phyloP scores from a whole-genome alignment of 2,113 vertebrate genomes.

The Pluvialis apricaria region DNA sequence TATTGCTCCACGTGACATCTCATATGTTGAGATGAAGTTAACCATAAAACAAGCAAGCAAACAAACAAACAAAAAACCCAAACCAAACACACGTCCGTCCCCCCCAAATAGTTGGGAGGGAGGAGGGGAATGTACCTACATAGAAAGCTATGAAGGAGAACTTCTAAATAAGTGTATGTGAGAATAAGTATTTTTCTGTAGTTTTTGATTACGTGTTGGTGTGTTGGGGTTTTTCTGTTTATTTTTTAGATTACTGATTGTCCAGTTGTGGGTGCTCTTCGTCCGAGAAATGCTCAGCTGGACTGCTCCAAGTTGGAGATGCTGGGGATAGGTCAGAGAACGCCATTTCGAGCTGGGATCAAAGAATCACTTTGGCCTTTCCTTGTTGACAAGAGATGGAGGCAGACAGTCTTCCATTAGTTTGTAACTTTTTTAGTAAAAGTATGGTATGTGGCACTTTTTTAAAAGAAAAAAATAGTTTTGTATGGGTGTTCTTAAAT shows the following conservation, averaged over 20 bases:
- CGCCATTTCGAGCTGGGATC: constrained; percentile 83
- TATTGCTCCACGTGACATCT: rapidly evolving
- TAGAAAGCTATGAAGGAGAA: neutral
- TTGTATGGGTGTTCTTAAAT: constrained; percentile 77
- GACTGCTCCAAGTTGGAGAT: constrained; percentile 89
- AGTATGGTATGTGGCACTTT: constrained; percentile 73
- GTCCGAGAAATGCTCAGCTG: constrained; percentile 86
- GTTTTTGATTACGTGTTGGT: neutral
- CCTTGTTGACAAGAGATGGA: constrained; percentile 92
- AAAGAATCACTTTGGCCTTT: constrained; percentile 94
- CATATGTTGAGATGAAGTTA: neutral
- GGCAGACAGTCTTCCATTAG: constrained; percentile 93
- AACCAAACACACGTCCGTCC: too few relatives aligned
- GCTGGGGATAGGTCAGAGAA: constrained; percentile 85
- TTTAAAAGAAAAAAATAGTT: constrained; percentile 78
- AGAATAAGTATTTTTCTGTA: neutral
- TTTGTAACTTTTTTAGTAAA: constrained; percentile 64
- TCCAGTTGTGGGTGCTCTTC: constrained; percentile 79
- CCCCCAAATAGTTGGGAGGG: neutral
- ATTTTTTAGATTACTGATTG: constrained; percentile 84
- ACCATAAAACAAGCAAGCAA: neutral
- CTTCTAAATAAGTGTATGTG: neutral
- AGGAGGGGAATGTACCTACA: neutral
- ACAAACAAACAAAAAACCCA: neutral
- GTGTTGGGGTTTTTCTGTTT: neutral